These are phyloP conservation scores for Ophion ellenae DNA, from an alignment of 2,888 invertebrate genomes.

Conservation along the genomic window DNA sequence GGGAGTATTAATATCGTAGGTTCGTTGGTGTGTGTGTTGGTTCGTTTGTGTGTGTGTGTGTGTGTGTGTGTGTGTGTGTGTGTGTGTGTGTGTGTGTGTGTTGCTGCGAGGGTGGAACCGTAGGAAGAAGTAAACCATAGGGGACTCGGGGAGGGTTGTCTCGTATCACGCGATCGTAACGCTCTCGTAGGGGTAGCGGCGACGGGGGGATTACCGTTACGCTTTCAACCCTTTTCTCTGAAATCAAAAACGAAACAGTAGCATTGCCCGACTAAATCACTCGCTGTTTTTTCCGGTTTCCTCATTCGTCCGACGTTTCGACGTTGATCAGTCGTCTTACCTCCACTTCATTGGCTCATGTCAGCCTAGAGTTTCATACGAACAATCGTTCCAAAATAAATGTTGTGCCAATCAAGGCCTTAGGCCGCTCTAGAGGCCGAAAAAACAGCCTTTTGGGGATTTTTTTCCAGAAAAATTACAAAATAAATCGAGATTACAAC, in stretches of 20 bases:
- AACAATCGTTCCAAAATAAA: too few species aligned
- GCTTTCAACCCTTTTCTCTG: slow-evolving; percentile 81
- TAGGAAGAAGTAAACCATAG: slow-evolving; percentile 13
- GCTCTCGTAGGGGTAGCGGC: neutral
- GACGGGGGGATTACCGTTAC: slow-evolving; percentile 43
- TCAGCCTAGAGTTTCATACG: too few species aligned
- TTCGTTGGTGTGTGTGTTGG: slow-evolving; percentile 37
- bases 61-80: too few species aligned
- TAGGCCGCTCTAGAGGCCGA: too few species aligned
- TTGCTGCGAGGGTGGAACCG: slow-evolving; percentile 7
- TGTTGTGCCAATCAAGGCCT: too few species aligned
- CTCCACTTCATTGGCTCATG: too few species aligned
- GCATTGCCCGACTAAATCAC: neutral
- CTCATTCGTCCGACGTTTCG: neutral
- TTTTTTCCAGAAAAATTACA: too few species aligned
- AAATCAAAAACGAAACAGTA: slow-evolving; percentile 79
- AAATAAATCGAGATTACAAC: too few species aligned
- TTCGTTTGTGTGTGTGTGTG: neutral
- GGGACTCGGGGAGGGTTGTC: slow-evolving; percentile 73
- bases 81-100: slow-evolving; percentile 1
- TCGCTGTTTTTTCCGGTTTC: neutral
- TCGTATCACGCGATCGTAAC: slow-evolving; percentile 80
- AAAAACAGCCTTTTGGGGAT: too few species aligned
- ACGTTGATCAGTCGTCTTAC: too few species aligned
- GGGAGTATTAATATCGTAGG: slow-evolving; percentile 49